Base-by-base conservation (phyloP, 2,888 invertebrate genomes). In the Euzophera pinguis region DNA sequence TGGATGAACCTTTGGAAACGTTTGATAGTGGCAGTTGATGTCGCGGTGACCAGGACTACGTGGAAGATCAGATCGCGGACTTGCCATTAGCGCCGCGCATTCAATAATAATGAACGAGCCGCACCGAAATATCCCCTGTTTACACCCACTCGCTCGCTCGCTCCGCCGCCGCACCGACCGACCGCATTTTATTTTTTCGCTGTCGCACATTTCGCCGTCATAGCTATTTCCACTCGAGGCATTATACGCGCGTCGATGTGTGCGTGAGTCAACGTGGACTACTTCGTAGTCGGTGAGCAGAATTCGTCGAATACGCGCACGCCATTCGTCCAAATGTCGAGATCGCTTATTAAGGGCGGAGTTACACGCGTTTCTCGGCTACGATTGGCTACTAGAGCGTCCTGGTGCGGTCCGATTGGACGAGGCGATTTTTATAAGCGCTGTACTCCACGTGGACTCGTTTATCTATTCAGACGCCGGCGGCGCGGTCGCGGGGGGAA, bases 391-490 rank as follows among this genome's bases (percentile, higher is more conserved):
- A 50, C 61, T 64, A 60, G 38, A 53, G 58, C 53, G 74, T 62
- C 64, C 75, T 67, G 64, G 69, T 67, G 61, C 60, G 47, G 47
- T 43, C 35, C 67, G 53, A 85, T 90, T 90, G 86, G 90, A 55
- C 54, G 78, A 85, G 84, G 77, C 62, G 81, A 89, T 90, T 90
- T 90, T 90, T 90, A 87, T 90, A 90, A 90, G 89, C 86, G 84
- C 81, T 80, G 75, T 75, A 75, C 84, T 90, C 90, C 84, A 90
- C 90, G 91, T 90, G 87, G 90, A 90, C 89, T 90, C 91, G 91
- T 90, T 91, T 91, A 91, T 91, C 91, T 91, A 91, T 91, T 91
- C 91, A 90, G 90, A 90, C 89, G 90, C 89, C 90, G 88, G 89
- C 88, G 88, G 90, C 88, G 87, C 86, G 89, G 87, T 89, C 87